Conservation (phyloP, 2,888 invertebrate genomes). For the Acleris cristana region DNA sequence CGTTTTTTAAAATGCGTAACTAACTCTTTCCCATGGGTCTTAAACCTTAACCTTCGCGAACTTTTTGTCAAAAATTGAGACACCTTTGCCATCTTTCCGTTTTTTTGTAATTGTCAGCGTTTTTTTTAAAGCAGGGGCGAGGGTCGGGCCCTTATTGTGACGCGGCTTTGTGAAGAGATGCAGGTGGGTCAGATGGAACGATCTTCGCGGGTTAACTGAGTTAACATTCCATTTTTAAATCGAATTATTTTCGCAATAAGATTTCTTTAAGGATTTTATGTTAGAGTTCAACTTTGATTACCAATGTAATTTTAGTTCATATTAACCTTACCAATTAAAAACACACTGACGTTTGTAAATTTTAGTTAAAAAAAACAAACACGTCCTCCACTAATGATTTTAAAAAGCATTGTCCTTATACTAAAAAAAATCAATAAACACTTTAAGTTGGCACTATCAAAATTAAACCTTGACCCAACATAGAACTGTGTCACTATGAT, state of each 20-base stretch:
- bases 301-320: no score
- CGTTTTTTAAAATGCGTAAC: conserved; percentile 61
- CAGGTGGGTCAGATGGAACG: conserved; percentile 76
- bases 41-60: conserved; percentile 82
- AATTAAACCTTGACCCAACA: no score
- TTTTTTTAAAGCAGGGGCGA: conserved; percentile 66
- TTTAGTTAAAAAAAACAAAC: no score
- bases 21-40: conserved; percentile 84
- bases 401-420: no score
- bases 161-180: conserved; percentile 65
- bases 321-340: no score
- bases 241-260: conserved; percentile 28
- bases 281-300: no score
- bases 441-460: no score
- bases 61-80: conserved; percentile 77
- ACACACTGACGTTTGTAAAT: no score
- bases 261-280: background rate
- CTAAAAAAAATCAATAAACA: no score
- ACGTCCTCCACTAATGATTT: no score
- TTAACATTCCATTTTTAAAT: conserved; percentile 42
- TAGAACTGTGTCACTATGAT: no score
- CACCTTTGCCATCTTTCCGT: conserved; percentile 82
- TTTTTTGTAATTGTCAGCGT: conserved; percentile 64
- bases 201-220: conserved; percentile 49
- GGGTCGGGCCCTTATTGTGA: conserved; percentile 69